Evolutionary conservation across 2,797 vertebrate species (phyloP), one percentile per base, ranked within the genome.

Genomic region (Labeo calbasu): DNA sequence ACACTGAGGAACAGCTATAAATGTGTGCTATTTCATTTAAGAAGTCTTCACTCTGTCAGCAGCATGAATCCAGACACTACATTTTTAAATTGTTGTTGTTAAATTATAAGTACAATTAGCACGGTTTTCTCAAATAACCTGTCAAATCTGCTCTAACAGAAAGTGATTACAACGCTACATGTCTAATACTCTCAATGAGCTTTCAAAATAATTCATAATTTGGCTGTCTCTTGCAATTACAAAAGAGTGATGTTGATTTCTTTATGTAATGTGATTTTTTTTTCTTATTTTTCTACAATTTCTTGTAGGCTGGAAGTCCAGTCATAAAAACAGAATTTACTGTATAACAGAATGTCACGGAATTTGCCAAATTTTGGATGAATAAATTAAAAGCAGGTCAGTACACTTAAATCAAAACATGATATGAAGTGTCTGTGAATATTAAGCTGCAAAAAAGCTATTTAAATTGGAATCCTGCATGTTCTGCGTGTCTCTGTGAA

Each of bases 1-100:
- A 88, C 9, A 36, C 15, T 43, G 43, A 81, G 90, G 88, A 80
- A 85, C 72, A 57, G 89, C 77, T 82, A 48, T 86, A 84, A 89
- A 86, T 23, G 13, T 63, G 61, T 23, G 28, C 32, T 43, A 40
- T 48, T 72, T 51, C 5, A 48, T 36, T 66, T 43, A 80, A 72
- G 32, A 66, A 79, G 21, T 59, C 9, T 73, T 79, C n/a, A n/a
- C 3, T 36, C 28, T 81, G 61, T 32, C 40, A 4, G 57, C 8
- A 0, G 57, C 14, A 50, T 32, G 21, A 40, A 51, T 65, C 14
- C 46, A 78, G 57, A 82, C 57, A 5, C 9, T 21, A 55, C 0
- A 1, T 40, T 46, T 4, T 46, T 21, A 19, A 3, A 76, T 78
- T 82, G 75, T 80, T 23, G 19, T 46, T 32, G 10, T 43, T 21